phyloP scores from a whole-genome alignment of 2,888 invertebrate genomes.

The Callyntrura sp. region DNA sequence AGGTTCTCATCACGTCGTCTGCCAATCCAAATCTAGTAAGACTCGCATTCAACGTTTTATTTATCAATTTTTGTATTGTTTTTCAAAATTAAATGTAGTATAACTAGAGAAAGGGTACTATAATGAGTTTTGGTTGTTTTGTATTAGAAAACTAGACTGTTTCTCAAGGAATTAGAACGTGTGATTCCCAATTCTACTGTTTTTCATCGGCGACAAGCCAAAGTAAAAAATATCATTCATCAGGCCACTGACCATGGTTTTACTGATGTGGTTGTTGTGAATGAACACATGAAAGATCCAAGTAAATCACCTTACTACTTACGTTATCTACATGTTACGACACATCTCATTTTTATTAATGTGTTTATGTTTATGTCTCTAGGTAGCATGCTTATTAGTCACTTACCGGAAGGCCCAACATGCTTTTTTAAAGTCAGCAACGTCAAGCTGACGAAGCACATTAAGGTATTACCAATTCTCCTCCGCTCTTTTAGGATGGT shows the following conservation, averaged over 20 bases:
- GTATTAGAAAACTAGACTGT: slow-evolving; percentile 92
- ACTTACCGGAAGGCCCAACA: slow-evolving; percentile 98
- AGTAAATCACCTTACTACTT: slow-evolving; percentile 85
- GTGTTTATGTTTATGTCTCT: slow-evolving; percentile 18
- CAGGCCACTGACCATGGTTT: slow-evolving; percentile 92
- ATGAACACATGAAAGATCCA: slow-evolving; percentile 96
- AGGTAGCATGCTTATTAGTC: slow-evolving; percentile 96
- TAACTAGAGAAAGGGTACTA: neutral
- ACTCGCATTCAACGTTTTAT: neutral
- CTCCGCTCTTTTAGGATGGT: too few relatives aligned
- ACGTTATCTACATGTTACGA: too few relatives aligned
- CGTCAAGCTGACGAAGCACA: slow-evolving; percentile 95
- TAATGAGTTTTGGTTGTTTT: slow-evolving; percentile 77
- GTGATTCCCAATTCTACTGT: slow-evolving; percentile 97
- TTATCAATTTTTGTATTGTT: neutral
- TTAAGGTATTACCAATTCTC: slow-evolving; percentile 87
- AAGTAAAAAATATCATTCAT: slow-evolving; percentile 96
- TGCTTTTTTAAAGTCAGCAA: slow-evolving; percentile 98
- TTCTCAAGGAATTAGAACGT: slow-evolving; percentile 95
- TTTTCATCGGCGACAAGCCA: slow-evolving; percentile 94
- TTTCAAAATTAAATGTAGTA: too few relatives aligned
- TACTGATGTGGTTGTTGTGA: slow-evolving; percentile 96
- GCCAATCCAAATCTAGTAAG: slow-evolving; percentile 93
- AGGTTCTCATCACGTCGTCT: slow-evolving; percentile 97
- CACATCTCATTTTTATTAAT: too few relatives aligned